Conservation (phyloP, 2,797 vertebrate genomes). For the Poeciliopsis turneri region DNA sequence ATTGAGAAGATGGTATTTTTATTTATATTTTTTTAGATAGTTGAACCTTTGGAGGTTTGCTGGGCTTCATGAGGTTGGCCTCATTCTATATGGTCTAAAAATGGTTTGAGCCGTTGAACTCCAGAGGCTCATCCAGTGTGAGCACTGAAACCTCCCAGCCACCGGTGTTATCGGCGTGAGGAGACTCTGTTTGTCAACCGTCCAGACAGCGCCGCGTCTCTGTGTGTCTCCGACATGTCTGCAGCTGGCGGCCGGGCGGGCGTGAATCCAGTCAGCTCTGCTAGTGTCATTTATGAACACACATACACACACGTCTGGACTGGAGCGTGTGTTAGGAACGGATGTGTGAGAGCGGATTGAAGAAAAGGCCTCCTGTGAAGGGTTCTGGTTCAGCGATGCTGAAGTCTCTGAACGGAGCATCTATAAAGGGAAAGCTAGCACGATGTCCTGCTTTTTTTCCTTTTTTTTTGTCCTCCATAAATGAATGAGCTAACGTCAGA, state of each 20-base stretch:
- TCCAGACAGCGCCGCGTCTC: slow-evolving; percentile 53
- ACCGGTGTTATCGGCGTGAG: slow-evolving; percentile 51
- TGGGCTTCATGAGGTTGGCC: not conserved
- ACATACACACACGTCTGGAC: slow-evolving; percentile 59
- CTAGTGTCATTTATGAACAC: slow-evolving; percentile 72
- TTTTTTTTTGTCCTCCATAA: not conserved
- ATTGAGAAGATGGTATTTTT: slow-evolving; percentile 2
- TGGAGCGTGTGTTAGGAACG: slow-evolving; percentile 57
- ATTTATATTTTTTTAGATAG: not conserved
- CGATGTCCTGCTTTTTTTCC: slow-evolving; percentile 37
- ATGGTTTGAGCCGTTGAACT: slow-evolving; percentile 45
- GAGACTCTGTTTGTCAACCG: slow-evolving; percentile 59
- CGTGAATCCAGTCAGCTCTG: slow-evolving; percentile 64
- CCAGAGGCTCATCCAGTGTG: slow-evolving; percentile 25
- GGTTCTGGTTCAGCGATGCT: slow-evolving; percentile 17
- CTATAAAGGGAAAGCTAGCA: slow-evolving; percentile 50
- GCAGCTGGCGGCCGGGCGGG: slow-evolving; percentile 65
- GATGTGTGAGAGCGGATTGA: slow-evolving; percentile 24
- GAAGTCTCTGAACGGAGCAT: slow-evolving; percentile 39
- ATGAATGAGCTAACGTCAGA: slow-evolving; percentile 50
- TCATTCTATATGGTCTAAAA: slow-evolving; percentile 38
- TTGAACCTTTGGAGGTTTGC: slow-evolving; percentile 14
- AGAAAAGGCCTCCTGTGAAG: slow-evolving; percentile 39
- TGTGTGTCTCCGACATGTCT: slow-evolving; percentile 52
- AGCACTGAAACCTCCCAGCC: slow-evolving; percentile 14